Conservation (phyloP, 2,888 invertebrate species). For the Bruchidius siliquastri region DNA sequence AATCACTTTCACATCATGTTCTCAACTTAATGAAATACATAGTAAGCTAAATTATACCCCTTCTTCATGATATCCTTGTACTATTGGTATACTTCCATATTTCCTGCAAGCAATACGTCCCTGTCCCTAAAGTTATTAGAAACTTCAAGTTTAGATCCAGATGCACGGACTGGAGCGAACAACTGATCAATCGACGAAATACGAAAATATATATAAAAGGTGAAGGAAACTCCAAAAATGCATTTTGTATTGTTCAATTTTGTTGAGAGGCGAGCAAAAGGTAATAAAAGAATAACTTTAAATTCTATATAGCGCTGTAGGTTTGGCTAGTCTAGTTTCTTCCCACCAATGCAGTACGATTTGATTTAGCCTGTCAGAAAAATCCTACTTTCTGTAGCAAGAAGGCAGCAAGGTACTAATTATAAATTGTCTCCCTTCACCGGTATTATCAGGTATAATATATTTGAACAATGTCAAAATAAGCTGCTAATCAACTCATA, state of each 20-base stretch:
- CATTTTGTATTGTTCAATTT: not conserved
- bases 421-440: no score
- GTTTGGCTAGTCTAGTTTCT: no score
- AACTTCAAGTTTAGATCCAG: not conserved
- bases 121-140: not conserved
- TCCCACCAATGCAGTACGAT: not conserved
- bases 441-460: no score
- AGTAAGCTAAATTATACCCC: no score
- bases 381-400: no score
- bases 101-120: not conserved
- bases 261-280: not conserved
- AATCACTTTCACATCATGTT: no score
- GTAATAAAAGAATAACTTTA: not conserved
- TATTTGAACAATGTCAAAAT: no score
- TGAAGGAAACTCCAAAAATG: not conserved
- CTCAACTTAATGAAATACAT: no score
- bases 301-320: not conserved
- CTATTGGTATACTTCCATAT: no score
- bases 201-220: not conserved
- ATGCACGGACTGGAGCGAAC: not conserved
- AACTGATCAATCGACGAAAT: not conserved
- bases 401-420: no score
- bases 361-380: not conserved
- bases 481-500: no score
- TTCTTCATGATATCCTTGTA: no score